Conservation (phyloP, 2,797 vertebrate species). For the Caiman crocodilus region DNA sequence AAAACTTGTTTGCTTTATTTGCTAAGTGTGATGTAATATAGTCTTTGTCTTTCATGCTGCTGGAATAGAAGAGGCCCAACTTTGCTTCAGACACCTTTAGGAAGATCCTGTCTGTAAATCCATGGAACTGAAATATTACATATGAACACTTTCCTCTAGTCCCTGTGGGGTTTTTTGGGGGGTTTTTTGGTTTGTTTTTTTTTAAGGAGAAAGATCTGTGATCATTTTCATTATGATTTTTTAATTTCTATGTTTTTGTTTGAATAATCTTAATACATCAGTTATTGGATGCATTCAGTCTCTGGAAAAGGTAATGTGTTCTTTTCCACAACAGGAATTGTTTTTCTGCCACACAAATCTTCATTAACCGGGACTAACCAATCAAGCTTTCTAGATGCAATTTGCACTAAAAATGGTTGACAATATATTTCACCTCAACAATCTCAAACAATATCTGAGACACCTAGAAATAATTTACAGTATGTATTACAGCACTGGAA, state of each 20-base stretch:
- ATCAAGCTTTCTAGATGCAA: slow-evolving; percentile 78
- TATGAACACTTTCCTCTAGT: slow-evolving; percentile 71
- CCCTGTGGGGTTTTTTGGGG: neutral
- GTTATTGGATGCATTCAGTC: slow-evolving; percentile 76
- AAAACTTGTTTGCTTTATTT: slow-evolving; percentile 81
- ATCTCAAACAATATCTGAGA: slow-evolving; percentile 69
- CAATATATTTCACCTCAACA: slow-evolving; percentile 71
- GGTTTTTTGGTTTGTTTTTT: slow-evolving; percentile 50
- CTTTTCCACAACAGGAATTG: slow-evolving; percentile 75
- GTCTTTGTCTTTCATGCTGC: slow-evolving; percentile 87
- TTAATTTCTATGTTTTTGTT: slow-evolving; percentile 72
- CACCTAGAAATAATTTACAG: slow-evolving; percentile 57
- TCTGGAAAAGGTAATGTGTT: slow-evolving; percentile 67
- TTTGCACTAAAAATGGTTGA: slow-evolving; percentile 82
- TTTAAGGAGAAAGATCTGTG: slow-evolving; percentile 73
- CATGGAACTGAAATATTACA: slow-evolving; percentile 79
- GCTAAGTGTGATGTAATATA: slow-evolving; percentile 80
- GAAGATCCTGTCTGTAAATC: slow-evolving; percentile 81
- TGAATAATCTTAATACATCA: slow-evolving; percentile 74
- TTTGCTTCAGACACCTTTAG: slow-evolving; percentile 81
- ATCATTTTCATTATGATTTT: slow-evolving; percentile 73
- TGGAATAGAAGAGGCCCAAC: slow-evolving; percentile 82
- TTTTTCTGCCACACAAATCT: slow-evolving; percentile 76
- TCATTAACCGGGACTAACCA: slow-evolving; percentile 75
- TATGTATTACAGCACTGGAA: slow-evolving; percentile 76